Base-by-base conservation (phyloP, 2,888 invertebrate genomes). In the Hyppa rectilinea region DNA sequence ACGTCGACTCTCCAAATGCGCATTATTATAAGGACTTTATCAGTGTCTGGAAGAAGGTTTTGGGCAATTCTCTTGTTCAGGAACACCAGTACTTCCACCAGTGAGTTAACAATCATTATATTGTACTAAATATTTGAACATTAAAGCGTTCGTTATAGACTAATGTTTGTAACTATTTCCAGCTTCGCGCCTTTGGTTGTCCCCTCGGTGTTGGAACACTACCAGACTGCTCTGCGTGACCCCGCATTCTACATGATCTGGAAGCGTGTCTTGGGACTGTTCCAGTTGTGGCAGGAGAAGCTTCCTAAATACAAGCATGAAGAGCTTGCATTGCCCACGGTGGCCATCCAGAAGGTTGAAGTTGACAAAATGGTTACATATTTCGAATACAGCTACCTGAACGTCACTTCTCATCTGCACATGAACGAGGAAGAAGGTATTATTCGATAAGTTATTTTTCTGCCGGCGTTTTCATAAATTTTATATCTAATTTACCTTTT, bases 181-280 rank as follows among this genome's bases (percentile, higher is more conserved):
- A 93, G 95, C 36, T 87, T 92, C 68, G 79, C 85, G 31, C 90
- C 92, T 23, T 79, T 96, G 72, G 92, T 96, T 66, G 92, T 95
- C 0, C 97, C 97, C 47, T 97, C 97, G n/a, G 96, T 94, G 12
- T 90, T 97, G 80, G 97, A 97, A 87, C 96, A 97, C 83, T 96
- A 96, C 85, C 97, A 97, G 87, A 97, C 97, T 12, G 94, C 96
- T 10, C 92, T 97, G 29, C 96, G 97, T 65, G 98, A 98, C 85
- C 97, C 97, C 10, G 97, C 96, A 40, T 97, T 97, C 96, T 98
- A 97, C 92, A 96, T 96, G 89, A 95, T 97, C 68, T 96, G 94
- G 96, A 97, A 97, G 88, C 96, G 96, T 77, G 95, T 97, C 38
- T 56, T 94, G 66, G 89, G 94, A 47, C 92, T 97, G 60, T 97